phyloP scores from a whole-genome alignment of 37 sponge, comb jelly and placozoan genomes.

The Oopsacas minuta region DNA sequence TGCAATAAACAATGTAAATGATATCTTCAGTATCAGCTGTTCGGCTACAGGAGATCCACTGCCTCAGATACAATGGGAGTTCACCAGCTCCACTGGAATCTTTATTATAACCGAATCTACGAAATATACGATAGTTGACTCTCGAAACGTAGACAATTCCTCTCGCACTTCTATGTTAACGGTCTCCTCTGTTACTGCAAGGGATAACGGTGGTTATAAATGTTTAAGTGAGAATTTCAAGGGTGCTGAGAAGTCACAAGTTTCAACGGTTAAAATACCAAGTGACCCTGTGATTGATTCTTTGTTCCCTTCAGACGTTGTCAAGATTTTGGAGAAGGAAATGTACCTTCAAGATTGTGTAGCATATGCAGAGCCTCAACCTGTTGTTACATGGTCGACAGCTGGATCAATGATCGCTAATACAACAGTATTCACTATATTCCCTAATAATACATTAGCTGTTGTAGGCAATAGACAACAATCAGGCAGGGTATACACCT shows the following conservation, averaged over 20 bases:
- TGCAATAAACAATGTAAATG: background rate
- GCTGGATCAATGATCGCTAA: background rate
- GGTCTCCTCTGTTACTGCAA: background rate
- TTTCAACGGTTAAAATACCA: background rate
- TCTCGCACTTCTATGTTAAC: background rate
- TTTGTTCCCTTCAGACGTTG: background rate
- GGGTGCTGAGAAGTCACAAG: background rate
- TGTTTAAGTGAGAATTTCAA: background rate
- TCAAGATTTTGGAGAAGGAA: background rate
- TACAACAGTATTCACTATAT: background rate
- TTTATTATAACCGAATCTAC: background rate
- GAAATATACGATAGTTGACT: background rate
- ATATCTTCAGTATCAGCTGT: background rate
- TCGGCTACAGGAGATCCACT: background rate
- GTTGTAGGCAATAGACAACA: background rate
- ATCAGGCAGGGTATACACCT: background rate
- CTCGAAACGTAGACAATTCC: background rate
- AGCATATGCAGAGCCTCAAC: background rate
- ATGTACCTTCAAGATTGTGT: background rate
- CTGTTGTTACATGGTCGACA: background rate
- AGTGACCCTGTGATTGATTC: background rate
- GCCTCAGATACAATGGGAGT: background rate
- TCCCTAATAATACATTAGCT: background rate
- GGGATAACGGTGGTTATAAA: background rate
- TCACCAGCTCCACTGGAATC: background rate